Evolutionary conservation across 2,113 vertebrate genomes (phyloP).

Genomic region (Hippocampus guttulatus): DNA sequence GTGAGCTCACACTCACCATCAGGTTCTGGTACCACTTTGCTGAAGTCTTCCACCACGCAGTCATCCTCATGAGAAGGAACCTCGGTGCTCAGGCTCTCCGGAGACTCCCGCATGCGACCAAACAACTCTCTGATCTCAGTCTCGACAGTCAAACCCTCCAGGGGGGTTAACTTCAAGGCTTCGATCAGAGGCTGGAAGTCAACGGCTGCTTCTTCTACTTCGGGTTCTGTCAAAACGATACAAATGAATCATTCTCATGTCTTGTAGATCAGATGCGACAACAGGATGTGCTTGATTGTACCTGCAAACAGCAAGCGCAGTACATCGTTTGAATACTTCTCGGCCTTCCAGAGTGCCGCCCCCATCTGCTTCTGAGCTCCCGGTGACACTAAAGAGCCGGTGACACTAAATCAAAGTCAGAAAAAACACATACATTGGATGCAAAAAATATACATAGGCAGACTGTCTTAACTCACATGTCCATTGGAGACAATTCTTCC

Average conservation of each 20-base stretch:
- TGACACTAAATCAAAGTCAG: neutral
- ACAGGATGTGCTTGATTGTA: constrained; percentile 19
- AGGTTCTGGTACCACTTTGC: constrained; percentile 29
- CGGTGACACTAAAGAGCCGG: constrained; percentile 57
- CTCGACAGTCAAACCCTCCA: neutral
- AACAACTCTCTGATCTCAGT: neutral
- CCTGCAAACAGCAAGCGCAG: constrained; percentile 63
- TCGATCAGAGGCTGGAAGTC: constrained; percentile 47
- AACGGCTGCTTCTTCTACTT: constrained; percentile 11
- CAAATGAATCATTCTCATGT: neutral
- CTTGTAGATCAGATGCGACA: too few species aligned
- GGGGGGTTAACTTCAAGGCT: constrained; percentile 32
- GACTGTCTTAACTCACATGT: constrained; percentile 42
- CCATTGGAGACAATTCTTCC: constrained; percentile 40
- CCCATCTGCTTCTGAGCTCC: constrained; percentile 48
- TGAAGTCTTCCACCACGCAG: constrained; percentile 49
- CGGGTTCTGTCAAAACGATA: constrained; percentile 55
- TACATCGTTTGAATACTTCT: constrained; percentile 62
- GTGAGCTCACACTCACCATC: constrained; percentile 49
- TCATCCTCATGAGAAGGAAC: neutral
- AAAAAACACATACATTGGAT: neutral
- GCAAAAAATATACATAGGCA: too few species aligned
- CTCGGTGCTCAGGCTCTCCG: constrained; percentile 35
- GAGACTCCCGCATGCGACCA: constrained; percentile 30
- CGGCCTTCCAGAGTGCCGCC: constrained; percentile 58